Evolutionary conservation across 23 tunicate species (phyloP).

Genomic region (Halocynthia aurantium): DNA sequence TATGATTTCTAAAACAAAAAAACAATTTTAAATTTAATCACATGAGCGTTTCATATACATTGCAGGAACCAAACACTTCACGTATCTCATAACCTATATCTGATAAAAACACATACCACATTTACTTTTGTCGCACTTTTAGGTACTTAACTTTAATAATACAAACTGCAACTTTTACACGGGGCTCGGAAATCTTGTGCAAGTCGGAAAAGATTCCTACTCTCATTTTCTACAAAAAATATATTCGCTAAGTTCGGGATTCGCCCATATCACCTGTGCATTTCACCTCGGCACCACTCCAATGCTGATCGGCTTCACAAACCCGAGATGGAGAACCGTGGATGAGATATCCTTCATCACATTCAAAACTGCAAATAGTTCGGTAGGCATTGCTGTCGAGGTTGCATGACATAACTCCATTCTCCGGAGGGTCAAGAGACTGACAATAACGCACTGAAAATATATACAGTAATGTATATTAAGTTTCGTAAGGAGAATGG

Average conservation of each 20-base stretch:
- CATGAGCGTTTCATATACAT: no score
- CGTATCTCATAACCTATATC: no score
- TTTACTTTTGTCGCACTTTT: background rate
- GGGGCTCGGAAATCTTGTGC: no score
- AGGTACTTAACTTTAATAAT: background rate
- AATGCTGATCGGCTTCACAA: constrained; percentile 42
- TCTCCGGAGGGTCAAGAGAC: constrained; percentile 19
- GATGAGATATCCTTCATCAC: constrained; percentile 41
- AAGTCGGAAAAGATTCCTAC: no score
- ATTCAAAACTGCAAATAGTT: constrained; percentile 41
- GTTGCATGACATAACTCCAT: constrained; percentile 41
- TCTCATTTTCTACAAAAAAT: no score
- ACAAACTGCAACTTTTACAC: background rate
- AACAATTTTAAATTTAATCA: no score
- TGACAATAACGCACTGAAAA: constrained; percentile 76
- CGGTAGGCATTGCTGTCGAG: constrained; percentile 34
- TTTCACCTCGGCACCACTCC: constrained; percentile 40
- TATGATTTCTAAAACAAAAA: constrained; percentile 12
- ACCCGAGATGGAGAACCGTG: constrained; percentile 28
- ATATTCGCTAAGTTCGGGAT: no score
- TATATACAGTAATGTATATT: background rate
- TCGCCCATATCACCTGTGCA: constrained; percentile 35
- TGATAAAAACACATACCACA: no score
- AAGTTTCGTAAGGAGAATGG: no score
- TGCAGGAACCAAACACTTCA: no score